Conservation (phyloP, 2,797 vertebrate species). For the Cuniculus paca region DNA sequence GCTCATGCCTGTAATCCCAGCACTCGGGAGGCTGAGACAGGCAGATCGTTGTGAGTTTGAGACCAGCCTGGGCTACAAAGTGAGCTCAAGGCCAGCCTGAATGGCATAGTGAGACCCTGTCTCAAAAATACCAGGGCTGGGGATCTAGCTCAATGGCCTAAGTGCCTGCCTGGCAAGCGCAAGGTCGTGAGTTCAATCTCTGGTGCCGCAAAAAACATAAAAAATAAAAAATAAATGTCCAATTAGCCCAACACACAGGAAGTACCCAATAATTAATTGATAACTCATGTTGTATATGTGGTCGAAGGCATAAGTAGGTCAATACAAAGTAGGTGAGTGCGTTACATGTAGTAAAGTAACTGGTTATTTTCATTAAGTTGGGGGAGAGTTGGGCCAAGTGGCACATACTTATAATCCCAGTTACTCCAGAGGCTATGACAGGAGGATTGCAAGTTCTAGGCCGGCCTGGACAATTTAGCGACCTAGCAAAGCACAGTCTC, state of each 20-base stretch:
- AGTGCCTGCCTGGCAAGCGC: too few species aligned
- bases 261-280: neutral
- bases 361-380: conserved; percentile 6
- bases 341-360: neutral
- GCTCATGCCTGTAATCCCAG: too few species aligned
- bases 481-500: neutral
- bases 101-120: too few species aligned
- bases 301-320: neutral
- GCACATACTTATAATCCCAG: neutral
- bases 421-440: neutral
- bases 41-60: too few species aligned
- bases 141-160: too few species aligned
- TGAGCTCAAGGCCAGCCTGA: too few species aligned
- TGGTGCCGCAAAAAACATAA: too few species aligned
- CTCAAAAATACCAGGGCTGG: too few species aligned
- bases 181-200: too few species aligned
- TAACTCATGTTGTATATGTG: neutral
- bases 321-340: neutral
- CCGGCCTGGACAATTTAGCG: neutral
- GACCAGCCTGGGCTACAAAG: too few species aligned
- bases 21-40: too few species aligned
- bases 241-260: neutral
- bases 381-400: neutral
- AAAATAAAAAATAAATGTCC: conserved; percentile 55
- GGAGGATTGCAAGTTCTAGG: neutral